Evolutionary conservation across 1,140 invertebrate genomes (phyloP).

Genomic region (Antheraea pernyi): DNA sequence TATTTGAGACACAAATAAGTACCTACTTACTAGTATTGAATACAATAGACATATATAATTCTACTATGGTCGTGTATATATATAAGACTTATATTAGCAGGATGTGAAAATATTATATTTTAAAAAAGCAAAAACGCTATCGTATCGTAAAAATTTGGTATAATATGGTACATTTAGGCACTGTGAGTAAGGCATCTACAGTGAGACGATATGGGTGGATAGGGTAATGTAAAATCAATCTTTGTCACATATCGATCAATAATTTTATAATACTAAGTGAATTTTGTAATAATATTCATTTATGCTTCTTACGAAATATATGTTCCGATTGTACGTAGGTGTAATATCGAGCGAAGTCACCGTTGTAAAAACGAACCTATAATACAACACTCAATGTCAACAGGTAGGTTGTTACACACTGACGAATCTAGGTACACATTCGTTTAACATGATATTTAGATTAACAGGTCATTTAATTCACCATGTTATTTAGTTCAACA

Average conservation of each 20-base stretch:
- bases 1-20: conserved; percentile 9
- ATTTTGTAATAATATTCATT: too few species aligned
- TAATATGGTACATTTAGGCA: conserved; percentile 79
- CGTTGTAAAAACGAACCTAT: too few species aligned
- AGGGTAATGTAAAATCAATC: conserved; percentile 5
- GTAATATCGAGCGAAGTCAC: too few species aligned
- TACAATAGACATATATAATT: conserved; percentile 11
- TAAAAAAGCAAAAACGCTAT: conserved; percentile 58
- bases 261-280: too few species aligned
- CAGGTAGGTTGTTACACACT: too few species aligned
- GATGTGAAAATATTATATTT: conserved; percentile 48
- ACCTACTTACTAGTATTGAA: conserved; percentile 11
- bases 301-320: too few species aligned
- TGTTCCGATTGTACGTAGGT: too few species aligned
- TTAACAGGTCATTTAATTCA: too few species aligned
- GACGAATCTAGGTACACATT: too few species aligned
- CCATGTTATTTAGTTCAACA: too few species aligned
- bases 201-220: conserved; percentile 67
- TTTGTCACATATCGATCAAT: not conserved
- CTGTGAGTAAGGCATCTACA: conserved; percentile 80
- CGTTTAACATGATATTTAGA: too few species aligned
- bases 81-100: conserved; percentile 52
- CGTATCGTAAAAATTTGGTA: conserved; percentile 71
- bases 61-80: conserved; percentile 31
- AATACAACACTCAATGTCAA: too few species aligned